Conservation (phyloP, 2,113 vertebrate genomes). For the Sus scrofa region DNA sequence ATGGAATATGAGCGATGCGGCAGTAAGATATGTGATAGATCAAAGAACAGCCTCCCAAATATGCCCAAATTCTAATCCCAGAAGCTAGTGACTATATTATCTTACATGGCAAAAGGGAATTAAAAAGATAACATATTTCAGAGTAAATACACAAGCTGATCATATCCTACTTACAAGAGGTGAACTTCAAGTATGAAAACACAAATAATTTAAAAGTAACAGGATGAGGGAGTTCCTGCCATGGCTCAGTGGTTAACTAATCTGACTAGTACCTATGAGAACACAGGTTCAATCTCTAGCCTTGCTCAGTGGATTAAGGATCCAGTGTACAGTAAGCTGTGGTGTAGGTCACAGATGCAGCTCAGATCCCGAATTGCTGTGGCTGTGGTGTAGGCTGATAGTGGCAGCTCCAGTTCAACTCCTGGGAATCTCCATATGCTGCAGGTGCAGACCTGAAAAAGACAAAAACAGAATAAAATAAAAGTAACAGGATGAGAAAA, state of each 20-base stretch:
- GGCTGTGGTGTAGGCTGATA: too few species aligned
- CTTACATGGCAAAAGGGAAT: background rate
- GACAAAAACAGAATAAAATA: background rate
- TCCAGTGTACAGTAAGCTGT: too few species aligned
- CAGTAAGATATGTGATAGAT: background rate
- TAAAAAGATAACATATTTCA: background rate
- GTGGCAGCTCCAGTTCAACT: too few species aligned
- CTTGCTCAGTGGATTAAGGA: too few species aligned
- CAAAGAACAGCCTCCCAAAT: background rate
- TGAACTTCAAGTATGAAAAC: background rate
- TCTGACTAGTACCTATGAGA: too few species aligned
- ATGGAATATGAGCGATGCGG: background rate
- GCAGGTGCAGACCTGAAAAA: too few species aligned
- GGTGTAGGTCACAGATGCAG: too few species aligned
- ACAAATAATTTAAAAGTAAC: background rate
- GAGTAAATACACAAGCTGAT: background rate
- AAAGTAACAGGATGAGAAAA: background rate
- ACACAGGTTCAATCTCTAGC: too few species aligned
- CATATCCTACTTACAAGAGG: background rate
- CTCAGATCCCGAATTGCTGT: too few species aligned
- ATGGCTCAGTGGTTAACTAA: too few species aligned
- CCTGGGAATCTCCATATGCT: too few species aligned
- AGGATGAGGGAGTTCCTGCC: too few species aligned
- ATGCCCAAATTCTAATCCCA: background rate
- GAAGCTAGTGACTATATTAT: background rate